A percentile compares a stretch with the other conserved stretches of the same genome.
Evolutionary conservation across 1,140 invertebrate genomes (phyloP).

Genomic region (Calosoma granatense): DNA sequence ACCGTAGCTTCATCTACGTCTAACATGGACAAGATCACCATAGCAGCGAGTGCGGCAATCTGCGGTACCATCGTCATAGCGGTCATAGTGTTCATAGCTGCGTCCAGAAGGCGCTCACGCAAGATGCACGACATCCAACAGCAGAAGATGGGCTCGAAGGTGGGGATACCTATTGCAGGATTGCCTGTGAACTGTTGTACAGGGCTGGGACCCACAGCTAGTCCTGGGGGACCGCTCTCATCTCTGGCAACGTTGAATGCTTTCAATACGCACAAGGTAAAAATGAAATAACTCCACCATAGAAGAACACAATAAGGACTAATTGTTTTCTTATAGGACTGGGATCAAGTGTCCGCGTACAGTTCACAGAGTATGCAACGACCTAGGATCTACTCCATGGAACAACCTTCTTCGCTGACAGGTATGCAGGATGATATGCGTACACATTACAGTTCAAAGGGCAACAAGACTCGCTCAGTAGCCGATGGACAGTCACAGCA

Average conservation of each 20-base stretch:
- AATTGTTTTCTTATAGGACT: slow-evolving; percentile 47
- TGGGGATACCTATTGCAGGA: slow-evolving; percentile 54
- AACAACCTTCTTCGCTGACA: slow-evolving; percentile 45
- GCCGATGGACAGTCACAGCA: slow-evolving; percentile 79
- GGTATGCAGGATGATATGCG: slow-evolving; percentile 53
- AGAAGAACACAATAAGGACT: not conserved
- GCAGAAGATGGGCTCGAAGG: slow-evolving; percentile 48
- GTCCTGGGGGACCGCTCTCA: slow-evolving; percentile 65
- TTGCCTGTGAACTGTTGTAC: slow-evolving; percentile 66
- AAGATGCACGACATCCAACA: slow-evolving; percentile 63
- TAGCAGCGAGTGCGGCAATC: slow-evolving; percentile 85
- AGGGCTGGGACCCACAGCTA: slow-evolving; percentile 55
- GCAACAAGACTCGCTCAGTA: slow-evolving; percentile 51
- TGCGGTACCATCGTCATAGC: slow-evolving; percentile 85
- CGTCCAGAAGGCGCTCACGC: slow-evolving; percentile 56
- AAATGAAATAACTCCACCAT: not conserved
- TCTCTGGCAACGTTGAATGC: slow-evolving; percentile 66
- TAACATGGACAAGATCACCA: slow-evolving; percentile 91
- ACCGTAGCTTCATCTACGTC: slow-evolving; percentile 69
- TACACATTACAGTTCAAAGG: slow-evolving; percentile 47
- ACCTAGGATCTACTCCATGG: slow-evolving; percentile 66
- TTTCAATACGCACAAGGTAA: slow-evolving; percentile 65
- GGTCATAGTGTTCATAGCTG: slow-evolving; percentile 76
- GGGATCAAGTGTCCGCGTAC: slow-evolving; percentile 89
- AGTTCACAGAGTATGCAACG: slow-evolving; percentile 82